A percentile compares a stretch with the other conserved stretches of the same genome.
Conservation (phyloP, 2,113 vertebrate species). For the Dendrocopos noguchii region DNA sequence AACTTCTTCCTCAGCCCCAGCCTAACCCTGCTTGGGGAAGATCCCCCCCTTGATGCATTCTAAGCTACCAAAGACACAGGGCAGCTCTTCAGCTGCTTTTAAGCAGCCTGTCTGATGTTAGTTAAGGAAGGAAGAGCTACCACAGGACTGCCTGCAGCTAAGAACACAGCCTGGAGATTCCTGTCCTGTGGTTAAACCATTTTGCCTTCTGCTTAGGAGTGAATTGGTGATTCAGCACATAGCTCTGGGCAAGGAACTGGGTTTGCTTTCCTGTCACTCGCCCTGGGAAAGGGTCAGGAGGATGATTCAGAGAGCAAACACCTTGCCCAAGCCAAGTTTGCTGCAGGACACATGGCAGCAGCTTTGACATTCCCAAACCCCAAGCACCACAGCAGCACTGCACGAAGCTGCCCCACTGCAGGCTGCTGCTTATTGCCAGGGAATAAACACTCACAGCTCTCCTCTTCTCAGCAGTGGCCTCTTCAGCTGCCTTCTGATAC, state of each 20-base stretch:
- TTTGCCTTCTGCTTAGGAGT: background rate
- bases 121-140: background rate
- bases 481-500: slow-evolving; percentile 85
- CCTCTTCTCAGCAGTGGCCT: slow-evolving; percentile 78
- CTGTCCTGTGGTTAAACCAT: background rate
- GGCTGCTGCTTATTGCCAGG: background rate
- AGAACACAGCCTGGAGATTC: slow-evolving; percentile 18
- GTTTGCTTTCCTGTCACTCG: slow-evolving; percentile 16
- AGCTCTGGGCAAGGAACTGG: slow-evolving; percentile 43
- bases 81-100: background rate
- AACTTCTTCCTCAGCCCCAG: too few species aligned
- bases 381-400: background rate
- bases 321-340: slow-evolving; percentile 8
- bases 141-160: slow-evolving; percentile 40
- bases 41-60: background rate
- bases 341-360: background rate
- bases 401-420: background rate
- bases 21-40: background rate
- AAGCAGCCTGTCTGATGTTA: background rate
- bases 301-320: slow-evolving; percentile 1
- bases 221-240: slow-evolving; percentile 11
- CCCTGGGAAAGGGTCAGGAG: background rate
- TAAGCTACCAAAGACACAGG: background rate
- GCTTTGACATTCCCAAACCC: background rate
- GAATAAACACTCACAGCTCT: slow-evolving; percentile 74